These are phyloP conservation scores for Pelusios castaneus DNA, from an alignment of 2,113 vertebrate species.

Conservation along the genomic window DNA sequence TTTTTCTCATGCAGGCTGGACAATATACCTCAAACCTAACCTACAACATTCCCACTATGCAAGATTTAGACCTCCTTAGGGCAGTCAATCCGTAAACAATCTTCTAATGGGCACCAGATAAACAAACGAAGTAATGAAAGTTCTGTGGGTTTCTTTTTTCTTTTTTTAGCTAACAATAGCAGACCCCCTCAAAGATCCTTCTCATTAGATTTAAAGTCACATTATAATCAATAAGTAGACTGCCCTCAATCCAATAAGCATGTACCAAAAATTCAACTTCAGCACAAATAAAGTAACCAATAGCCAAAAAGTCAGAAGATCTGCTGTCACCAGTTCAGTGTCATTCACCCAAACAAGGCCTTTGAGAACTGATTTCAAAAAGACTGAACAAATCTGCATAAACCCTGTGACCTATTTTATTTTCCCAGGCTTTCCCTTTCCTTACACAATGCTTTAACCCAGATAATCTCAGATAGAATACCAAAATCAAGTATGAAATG, in stretches of 20 bases:
- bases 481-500: background rate
- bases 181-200: background rate
- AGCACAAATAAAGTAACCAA: slow-evolving; percentile 2
- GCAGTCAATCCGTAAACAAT: background rate
- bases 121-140: background rate
- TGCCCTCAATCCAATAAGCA: background rate
- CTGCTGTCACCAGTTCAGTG: background rate
- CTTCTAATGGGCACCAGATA: background rate
- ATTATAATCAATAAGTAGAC: background rate
- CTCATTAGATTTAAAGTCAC: slow-evolving; percentile 36
- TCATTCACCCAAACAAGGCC: background rate
- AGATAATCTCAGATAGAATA: background rate
- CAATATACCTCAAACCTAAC: background rate
- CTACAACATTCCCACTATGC: fast-evolving
- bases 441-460: background rate
- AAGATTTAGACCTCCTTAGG: background rate
- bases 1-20: background rate
- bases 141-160: background rate
- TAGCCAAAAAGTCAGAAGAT: background rate
- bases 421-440: background rate
- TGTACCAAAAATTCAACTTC: slow-evolving; percentile 8
- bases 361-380: background rate
- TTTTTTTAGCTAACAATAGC: background rate
- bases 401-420: background rate
- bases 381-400: background rate